phyloP scores from a whole-genome alignment of 2,113 vertebrate species.

The Ophthalmolycus amberensis region DNA sequence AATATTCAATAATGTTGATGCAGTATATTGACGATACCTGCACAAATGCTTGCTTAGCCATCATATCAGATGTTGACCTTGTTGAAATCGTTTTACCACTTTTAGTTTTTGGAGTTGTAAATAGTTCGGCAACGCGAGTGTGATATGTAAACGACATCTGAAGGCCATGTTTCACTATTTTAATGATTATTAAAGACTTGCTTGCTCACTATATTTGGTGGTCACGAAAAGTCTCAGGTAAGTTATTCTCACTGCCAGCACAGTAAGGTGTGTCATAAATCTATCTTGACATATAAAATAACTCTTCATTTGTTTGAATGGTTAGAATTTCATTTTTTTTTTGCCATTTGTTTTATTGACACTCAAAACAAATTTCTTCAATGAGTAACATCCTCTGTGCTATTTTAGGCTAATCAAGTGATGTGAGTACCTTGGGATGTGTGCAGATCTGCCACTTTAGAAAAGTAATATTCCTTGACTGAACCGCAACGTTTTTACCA shows the following conservation, averaged over 20 bases:
- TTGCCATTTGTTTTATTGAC: not conserved
- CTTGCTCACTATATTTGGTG: not conserved
- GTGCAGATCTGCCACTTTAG: not conserved
- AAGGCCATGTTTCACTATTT: not conserved
- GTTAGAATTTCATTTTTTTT: not conserved
- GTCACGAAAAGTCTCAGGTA: not conserved
- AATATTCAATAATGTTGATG: constrained; percentile 6
- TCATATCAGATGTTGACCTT: not conserved
- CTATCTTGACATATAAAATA: constrained; percentile 5
- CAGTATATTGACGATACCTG: not conserved
- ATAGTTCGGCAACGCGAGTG: not conserved
- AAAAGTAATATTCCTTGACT: not conserved
- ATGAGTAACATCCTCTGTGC: not conserved
- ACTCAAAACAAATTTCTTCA: not conserved
- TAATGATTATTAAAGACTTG: not conserved
- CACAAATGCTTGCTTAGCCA: not conserved
- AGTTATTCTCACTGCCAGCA: not conserved
- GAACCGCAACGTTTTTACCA: not conserved
- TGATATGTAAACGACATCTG: not conserved
- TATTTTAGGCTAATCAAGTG: not conserved
- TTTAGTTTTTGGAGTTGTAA: constrained; percentile 5
- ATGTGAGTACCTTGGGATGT: not conserved
- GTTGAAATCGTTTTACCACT: not conserved
- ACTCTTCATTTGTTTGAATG: not conserved
- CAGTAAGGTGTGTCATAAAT: too few species aligned